These are phyloP conservation scores for Spinus pinus DNA, from an alignment of 2,797 vertebrate species.

Conservation along the genomic window DNA sequence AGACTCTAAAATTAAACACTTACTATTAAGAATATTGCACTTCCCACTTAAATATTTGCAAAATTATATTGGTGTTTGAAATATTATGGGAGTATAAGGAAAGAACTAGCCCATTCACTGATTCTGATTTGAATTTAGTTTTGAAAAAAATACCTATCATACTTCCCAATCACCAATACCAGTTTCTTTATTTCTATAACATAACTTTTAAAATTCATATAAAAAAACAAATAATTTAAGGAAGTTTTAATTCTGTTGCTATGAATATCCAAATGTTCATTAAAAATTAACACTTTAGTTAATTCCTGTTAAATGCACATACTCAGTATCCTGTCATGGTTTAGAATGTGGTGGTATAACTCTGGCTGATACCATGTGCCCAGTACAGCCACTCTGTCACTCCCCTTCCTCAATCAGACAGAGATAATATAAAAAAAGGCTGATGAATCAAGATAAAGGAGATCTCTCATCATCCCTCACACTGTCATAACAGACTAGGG, in stretches of 20 bases:
- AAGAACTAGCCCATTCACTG: neutral
- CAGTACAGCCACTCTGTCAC: neutral
- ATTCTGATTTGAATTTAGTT: neutral
- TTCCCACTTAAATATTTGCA: neutral
- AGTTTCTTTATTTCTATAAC: neutral
- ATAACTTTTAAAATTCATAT: neutral
- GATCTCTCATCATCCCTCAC: neutral
- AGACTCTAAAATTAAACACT: neutral
- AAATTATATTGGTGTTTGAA: neutral
- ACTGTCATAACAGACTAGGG: neutral
- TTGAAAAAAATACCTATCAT: neutral
- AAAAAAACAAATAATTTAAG: neutral
- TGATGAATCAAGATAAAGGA: neutral
- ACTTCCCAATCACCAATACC: neutral
- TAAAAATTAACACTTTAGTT: neutral
- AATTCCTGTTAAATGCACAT: neutral
- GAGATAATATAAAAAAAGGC: neutral
- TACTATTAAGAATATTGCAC: neutral
- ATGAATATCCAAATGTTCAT: neutral
- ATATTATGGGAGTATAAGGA: neutral
- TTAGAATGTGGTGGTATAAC: neutral
- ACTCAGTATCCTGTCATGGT: neutral
- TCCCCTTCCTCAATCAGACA: neutral
- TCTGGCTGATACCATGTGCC: fast-evolving
- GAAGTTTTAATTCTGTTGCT: neutral